phyloP scores from a whole-genome alignment of 2,113 vertebrate genomes.

The Propithecus coquereli region DNA sequence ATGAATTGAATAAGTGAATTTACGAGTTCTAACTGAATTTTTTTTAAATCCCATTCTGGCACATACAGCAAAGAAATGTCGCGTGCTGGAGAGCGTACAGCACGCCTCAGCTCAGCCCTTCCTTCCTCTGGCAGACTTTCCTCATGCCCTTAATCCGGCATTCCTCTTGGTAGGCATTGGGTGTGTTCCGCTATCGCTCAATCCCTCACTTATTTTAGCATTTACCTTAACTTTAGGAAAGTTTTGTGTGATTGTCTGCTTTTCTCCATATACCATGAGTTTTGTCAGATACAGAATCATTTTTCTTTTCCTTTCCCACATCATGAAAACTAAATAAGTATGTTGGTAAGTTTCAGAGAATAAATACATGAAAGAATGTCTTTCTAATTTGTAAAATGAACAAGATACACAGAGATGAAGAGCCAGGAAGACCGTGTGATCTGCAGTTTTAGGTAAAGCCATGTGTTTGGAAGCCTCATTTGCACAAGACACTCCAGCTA shows the following conservation, averaged over 20 bases:
- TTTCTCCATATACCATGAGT: not conserved
- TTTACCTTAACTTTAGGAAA: not conserved
- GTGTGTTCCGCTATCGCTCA: not conserved
- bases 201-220: not conserved
- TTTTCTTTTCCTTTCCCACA: not conserved
- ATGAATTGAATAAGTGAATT: not conserved
- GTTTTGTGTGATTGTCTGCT: not conserved
- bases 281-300: not conserved
- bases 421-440: not conserved
- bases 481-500: not conserved
- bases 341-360: not conserved
- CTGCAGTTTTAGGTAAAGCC: not conserved
- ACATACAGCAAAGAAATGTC: not conserved
- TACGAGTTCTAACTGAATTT: not conserved
- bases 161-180: not conserved
- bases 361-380: not conserved
- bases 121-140: not conserved
- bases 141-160: not conserved
- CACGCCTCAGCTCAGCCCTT: not conserved
- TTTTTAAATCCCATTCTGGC: not conserved
- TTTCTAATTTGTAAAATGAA: not conserved
- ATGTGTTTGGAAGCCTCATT: not conserved
- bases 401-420: not conserved
- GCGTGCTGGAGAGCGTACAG: accelerated
- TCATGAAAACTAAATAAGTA: not conserved